phyloP scores from a whole-genome alignment of 2,888 invertebrate genomes.

The Morpho helenor region DNA sequence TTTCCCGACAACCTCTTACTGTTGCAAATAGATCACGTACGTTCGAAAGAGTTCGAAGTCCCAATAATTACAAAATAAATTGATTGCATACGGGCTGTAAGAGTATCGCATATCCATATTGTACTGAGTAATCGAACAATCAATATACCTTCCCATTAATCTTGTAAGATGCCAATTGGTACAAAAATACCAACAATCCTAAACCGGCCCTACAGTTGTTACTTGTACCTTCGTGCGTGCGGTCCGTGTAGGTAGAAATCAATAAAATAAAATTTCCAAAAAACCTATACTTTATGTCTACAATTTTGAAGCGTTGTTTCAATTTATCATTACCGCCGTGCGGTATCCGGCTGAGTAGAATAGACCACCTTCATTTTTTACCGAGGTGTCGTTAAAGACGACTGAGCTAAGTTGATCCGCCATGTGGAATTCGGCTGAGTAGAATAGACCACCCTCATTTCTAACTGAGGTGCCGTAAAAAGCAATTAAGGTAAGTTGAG shows the following conservation, averaged over 20 bases:
- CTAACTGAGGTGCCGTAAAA: too few relatives aligned
- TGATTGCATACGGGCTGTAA: neutral
- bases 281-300: conserved; percentile 11
- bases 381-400: too few relatives aligned
- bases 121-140: conserved; percentile 20
- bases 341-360: too few relatives aligned
- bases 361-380: too few relatives aligned
- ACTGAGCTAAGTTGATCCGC: too few relatives aligned
- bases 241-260: conserved; percentile 19
- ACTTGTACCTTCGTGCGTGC: conserved; percentile 17
- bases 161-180: conserved; percentile 25
- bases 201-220: conserved; percentile 20
- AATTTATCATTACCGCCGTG: conserved; percentile 2
- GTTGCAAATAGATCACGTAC: conserved; percentile 2
- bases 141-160: conserved; percentile 19
- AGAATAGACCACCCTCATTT: too few relatives aligned
- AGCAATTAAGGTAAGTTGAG: too few relatives aligned
- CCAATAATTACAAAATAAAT: neutral
- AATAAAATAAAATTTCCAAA: conserved; percentile 19
- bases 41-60: neutral
- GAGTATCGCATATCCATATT: conserved; percentile 2
- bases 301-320: conserved; percentile 11
- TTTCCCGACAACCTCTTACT: too few relatives aligned
- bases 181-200: conserved; percentile 24
- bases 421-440: too few relatives aligned